Evolutionary conservation across 2,888 invertebrate species (phyloP), one percentile per base, ranked within the genome.

Genomic region (Ochlodes sylvanus): DNA sequence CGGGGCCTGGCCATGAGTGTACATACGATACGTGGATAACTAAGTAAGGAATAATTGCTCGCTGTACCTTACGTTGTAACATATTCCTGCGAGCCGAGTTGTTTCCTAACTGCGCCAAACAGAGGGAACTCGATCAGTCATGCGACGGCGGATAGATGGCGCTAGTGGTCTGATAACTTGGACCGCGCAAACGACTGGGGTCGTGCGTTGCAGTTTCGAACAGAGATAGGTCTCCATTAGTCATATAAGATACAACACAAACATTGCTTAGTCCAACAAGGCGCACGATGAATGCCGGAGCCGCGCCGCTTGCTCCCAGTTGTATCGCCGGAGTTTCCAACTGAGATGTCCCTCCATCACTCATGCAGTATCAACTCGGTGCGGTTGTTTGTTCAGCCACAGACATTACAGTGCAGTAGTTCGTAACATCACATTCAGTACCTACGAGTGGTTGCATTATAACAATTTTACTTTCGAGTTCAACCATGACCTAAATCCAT

Each of bases 181-280:
- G n/a, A 38, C 14, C 17, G 56, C 19, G 58, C 55, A 64, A 56
- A 64, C 55, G 19, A 57, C 21, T 56, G 17, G 58, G 58, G 57
- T 58, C 50, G 58, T 38, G 58, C 21, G 65, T 52, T 58, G 58
- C 21, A 66, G 66, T 60, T 66, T 60, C 52, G 58, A 66, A 66
- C 60, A 54, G 54, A 44, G 60, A 60, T 60, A 60, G 58, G 60
- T 60, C 66, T 66, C 60, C 66, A 66, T 66, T 60, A 54, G 60
- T 66, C 66, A 66, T 66, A 66, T 60, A 60, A 65, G 10, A 38
- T 38, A 60, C 66, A 60, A 65, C 38, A 58, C 65, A 58, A 58
- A 65, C 65, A 65, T 15, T 52, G 65, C 58, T 58, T 38, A 58
- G 47, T 21, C 44, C 44, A 47, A 56, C 56, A 44, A 19, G 57